Evolutionary conservation across 2,888 invertebrate genomes (phyloP), one percentile per base, ranked within the genome.

Genomic region (Spisula solida): DNA sequence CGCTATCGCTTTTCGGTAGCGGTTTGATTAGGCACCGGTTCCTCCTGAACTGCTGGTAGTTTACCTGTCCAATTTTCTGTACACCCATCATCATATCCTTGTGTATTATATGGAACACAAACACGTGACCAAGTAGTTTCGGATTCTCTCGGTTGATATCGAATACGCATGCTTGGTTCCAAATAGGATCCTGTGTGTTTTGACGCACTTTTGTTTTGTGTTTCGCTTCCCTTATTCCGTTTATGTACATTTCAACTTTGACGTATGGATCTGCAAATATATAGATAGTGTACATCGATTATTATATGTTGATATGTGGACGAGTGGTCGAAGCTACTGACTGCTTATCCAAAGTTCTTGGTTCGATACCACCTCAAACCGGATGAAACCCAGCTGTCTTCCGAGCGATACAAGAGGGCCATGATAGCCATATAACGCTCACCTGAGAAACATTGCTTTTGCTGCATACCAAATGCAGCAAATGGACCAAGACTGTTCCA

Each of bases 21-120:
- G n/a, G n/a, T n/a, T n/a, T n/a, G n/a, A n/a, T n/a, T n/a, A n/a
- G n/a, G n/a, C n/a, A n/a, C n/a, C n/a, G 8, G 8, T 41, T 41
- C 41, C 51, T 51, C 16, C 6, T 51, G 51, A 51, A 51, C 1
- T 12, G 1, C n/a, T 66, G 6, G 6, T 66, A 66, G 25, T 31
- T 82, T 90, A 95, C 95, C 94, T 95, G 95, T 85, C 95, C 95
- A 25, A 95, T 95, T 87, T 95, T 94, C 83, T 95, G 95, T 25
- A 95, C 95, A 0, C 95, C 95, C 85, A 95, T 95, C 95, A 95
- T 95, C 95, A 95, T 95, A 87, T 95, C 95, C 84, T 95, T 95
- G 90, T 95, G 95, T 34, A 95, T 94, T n/a, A 95, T 92, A 89
- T 94, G 94, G 82, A 95, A 95, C 34, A 95, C 94, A 88, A 95